Evolutionary conservation across 2,113 vertebrate genomes (phyloP).

Genomic region (Arenaria interpres): DNA sequence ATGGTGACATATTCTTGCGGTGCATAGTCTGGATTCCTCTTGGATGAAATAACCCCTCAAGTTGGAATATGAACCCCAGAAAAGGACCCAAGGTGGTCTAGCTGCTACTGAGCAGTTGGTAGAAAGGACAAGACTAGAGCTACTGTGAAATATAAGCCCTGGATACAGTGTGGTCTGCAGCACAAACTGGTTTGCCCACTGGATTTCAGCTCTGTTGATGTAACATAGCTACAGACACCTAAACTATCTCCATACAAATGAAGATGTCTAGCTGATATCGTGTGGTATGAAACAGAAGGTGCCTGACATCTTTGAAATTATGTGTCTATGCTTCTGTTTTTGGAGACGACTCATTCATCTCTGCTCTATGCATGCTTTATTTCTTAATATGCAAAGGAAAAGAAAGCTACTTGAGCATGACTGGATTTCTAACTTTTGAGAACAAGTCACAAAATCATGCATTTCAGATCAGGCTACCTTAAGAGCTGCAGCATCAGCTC

Average conservation of each 20-base stretch:
- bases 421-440: background rate
- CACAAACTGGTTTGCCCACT: background rate
- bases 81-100: background rate
- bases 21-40: background rate
- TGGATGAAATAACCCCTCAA: background rate
- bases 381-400: background rate
- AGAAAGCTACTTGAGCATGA: rapidly evolving
- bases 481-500: background rate
- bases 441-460: background rate
- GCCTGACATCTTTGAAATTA: background rate
- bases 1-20: background rate
- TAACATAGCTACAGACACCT: background rate
- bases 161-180: background rate
- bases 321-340: background rate
- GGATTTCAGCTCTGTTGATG: background rate
- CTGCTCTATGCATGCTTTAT: background rate
- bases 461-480: background rate
- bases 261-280: background rate
- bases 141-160: background rate
- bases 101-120: background rate
- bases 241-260: background rate
- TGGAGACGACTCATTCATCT: background rate
- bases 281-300: background rate
- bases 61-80: background rate
- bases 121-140: background rate